These are phyloP conservation scores for Panagrolaimus sp. DNA, from an alignment of 1,140 invertebrate genomes.

Conservation along the genomic window DNA sequence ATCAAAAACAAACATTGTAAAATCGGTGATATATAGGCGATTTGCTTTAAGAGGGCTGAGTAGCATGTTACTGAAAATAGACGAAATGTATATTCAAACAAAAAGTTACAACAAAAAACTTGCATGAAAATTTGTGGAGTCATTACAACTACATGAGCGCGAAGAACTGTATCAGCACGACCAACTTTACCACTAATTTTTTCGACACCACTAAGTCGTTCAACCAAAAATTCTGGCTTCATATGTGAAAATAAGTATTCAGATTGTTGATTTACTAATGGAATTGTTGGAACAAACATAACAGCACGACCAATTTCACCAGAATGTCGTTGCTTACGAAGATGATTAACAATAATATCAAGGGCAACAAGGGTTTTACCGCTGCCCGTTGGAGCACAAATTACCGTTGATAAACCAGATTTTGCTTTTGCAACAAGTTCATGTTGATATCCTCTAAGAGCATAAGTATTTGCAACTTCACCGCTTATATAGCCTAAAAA, in stretches of 20 bases:
- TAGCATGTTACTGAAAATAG: slow-evolving; percentile 43
- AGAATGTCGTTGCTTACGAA: neutral
- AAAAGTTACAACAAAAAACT: slow-evolving; percentile 13
- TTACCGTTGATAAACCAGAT: slow-evolving; percentile 42
- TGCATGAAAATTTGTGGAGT: slow-evolving; percentile 41
- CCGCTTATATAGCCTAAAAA: neutral
- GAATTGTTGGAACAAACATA: slow-evolving; percentile 47
- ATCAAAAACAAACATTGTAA: slow-evolving; percentile 45
- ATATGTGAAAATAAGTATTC: slow-evolving; percentile 21
- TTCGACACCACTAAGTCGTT: neutral
- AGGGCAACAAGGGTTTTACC: slow-evolving; percentile 51
- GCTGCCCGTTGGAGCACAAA: slow-evolving; percentile 51
- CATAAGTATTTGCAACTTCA: slow-evolving; percentile 1
- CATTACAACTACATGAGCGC: slow-evolving; percentile 35
- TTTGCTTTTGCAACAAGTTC: slow-evolving; percentile 42
- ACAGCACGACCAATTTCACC: slow-evolving; percentile 20
- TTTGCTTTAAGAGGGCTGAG: slow-evolving; percentile 34
- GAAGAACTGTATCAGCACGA: neutral
- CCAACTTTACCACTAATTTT: neutral
- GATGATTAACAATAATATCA: slow-evolving; percentile 36
- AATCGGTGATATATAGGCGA: slow-evolving; percentile 34
- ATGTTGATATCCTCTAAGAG: slow-evolving; percentile 40
- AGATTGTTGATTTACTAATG: slow-evolving; percentile 44
- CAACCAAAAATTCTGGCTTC: neutral
- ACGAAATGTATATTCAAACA: neutral